Base-by-base conservation (phyloP, 2,113 vertebrate genomes). In the Leiothrix lutea region DNA sequence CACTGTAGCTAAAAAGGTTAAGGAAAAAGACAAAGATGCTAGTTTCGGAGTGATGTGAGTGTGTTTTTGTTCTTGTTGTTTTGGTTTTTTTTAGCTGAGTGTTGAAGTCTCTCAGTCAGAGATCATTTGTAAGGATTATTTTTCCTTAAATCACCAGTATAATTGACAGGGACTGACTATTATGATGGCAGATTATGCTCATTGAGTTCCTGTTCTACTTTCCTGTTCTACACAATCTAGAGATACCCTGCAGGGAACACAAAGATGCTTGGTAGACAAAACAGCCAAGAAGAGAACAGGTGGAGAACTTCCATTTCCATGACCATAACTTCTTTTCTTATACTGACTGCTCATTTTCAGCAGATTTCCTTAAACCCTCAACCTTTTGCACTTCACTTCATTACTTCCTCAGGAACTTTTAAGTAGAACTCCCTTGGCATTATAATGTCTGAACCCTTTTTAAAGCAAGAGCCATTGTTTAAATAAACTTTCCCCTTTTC, bases 401-500 rank as follows among this genome's bases (percentile, higher is more conserved):
- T 92, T 92, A 90, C 88, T 89, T 81, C 72, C 69, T 88, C 54
- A 61, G 84, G 54, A 88, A 87, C 48, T 45, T 75, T 88, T 60
- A 80, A 90, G 78, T 23, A 88, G 29, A 71, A 48, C 44, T 77
- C 75, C 15, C 33, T 81, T 71, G 73, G 8, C 91, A 82, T 89
- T 69, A 50, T 26, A 51, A 72, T 28, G 51, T 71, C 72, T 83
- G 60, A 94, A 82, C 47, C 77, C 44, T 61, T 82, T 78, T 78
- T 47, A 71, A 82, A 90, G 62, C 61, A 86, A 92, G 69, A 80
- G 56, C 53, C 94, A 91, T 92, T 80, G 48, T 94, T 96, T 84
- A 94, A 92, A 90, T 80, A 94, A 91, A 85, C 86, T 67, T 80
- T 75, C 71, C 29, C 44, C 80, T 64, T 83, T 85, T 70, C 64